Conservation (phyloP, 2,113 vertebrate species). For the Leptobrachium leishanense region DNA sequence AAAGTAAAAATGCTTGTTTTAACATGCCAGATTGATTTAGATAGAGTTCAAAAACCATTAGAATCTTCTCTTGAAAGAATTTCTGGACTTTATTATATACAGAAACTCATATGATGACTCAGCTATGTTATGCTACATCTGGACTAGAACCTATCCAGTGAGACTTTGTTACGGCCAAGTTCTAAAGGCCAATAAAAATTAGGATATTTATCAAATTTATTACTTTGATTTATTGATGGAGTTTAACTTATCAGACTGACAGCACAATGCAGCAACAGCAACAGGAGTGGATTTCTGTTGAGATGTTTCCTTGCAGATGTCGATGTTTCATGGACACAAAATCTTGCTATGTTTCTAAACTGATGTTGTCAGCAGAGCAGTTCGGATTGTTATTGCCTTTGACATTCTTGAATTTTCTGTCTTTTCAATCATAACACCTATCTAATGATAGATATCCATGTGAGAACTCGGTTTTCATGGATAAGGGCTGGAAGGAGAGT, state of each 20-base stretch:
- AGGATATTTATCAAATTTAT: too few species aligned
- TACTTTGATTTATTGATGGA: neutral
- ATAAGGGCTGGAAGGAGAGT: slow-evolving; percentile 14
- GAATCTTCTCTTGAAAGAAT: too few species aligned
- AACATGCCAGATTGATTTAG: too few species aligned
- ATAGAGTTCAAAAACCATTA: too few species aligned
- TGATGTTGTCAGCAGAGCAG: slow-evolving; percentile 47
- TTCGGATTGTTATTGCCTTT: slow-evolving; percentile 41
- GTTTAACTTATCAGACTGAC: neutral
- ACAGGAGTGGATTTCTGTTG: slow-evolving; percentile 3
- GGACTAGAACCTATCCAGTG: too few species aligned
- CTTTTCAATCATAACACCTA: slow-evolving; percentile 43
- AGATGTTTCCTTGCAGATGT: slow-evolving; percentile 33
- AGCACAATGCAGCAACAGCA: neutral
- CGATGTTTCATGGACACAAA: slow-evolving; percentile 43
- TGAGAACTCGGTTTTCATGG: slow-evolving; percentile 21
- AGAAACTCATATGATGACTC: too few species aligned
- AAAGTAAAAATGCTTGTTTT: too few species aligned
- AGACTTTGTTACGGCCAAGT: too few species aligned
- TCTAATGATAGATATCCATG: slow-evolving; percentile 39
- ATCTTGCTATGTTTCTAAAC: slow-evolving; percentile 40
- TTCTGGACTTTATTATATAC: too few species aligned
- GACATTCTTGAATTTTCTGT: slow-evolving; percentile 45
- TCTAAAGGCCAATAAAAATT: too few species aligned
- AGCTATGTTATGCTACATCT: too few species aligned